Conservation (phyloP, 2,888 invertebrate species). For the Lagria hirta region DNA sequence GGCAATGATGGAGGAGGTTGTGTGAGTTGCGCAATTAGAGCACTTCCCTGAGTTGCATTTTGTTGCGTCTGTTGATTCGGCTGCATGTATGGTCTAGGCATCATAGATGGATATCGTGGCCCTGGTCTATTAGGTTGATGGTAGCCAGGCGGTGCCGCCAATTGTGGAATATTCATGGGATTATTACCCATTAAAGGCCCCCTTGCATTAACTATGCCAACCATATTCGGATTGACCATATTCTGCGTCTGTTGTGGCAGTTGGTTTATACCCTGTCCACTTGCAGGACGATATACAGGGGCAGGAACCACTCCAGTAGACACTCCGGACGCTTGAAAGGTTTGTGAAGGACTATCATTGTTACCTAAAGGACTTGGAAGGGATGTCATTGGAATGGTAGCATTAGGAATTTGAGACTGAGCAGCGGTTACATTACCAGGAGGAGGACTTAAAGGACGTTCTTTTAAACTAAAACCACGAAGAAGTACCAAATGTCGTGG, state of each 20-base stretch:
- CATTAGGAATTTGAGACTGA: conserved; percentile 48
- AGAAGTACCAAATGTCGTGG: conserved; percentile 77
- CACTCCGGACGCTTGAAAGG: conserved; percentile 51
- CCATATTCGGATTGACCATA: conserved; percentile 40
- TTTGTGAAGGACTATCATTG: conserved; percentile 57
- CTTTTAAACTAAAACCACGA: conserved; percentile 67
- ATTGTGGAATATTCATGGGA: conserved; percentile 26
- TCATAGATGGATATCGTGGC: conserved; percentile 61
- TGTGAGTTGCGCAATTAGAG: conserved; percentile 61
- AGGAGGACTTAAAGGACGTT: conserved; percentile 67
- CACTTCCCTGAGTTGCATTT: conserved; percentile 56
- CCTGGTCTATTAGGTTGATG: conserved; percentile 21
- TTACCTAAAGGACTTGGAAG: conserved; percentile 59
- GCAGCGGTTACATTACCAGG: conserved; percentile 48
- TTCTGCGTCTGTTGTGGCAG: conserved; percentile 36
- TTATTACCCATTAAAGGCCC: conserved; percentile 38
- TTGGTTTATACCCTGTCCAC: conserved; percentile 41
- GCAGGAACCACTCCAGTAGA: conserved; percentile 45
- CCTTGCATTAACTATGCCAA: conserved; percentile 45
- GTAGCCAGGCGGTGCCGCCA: conserved; percentile 25
- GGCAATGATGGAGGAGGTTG: conserved; percentile 60
- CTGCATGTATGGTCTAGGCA: conserved; percentile 48
- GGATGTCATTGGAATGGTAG: conserved; percentile 51
- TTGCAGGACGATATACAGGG: conserved; percentile 52
- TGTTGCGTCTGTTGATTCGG: conserved; percentile 32